Evolutionary conservation across 2,888 invertebrate genomes (phyloP), one percentile per base, ranked within the genome.

Genomic region (Hanleya hanleyi): DNA sequence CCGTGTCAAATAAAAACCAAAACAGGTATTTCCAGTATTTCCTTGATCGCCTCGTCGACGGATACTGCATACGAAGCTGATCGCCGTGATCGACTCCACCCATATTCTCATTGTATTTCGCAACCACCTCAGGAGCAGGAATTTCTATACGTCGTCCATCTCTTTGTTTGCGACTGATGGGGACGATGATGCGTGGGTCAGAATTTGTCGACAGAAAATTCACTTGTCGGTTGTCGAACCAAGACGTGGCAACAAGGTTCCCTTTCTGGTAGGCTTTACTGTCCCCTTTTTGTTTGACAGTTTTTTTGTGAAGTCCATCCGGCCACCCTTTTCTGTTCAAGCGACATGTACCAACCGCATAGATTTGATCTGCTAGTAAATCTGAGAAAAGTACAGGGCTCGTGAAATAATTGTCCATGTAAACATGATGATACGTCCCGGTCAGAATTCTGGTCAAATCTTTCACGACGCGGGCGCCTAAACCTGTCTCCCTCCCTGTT

Each of bases 331-430:
- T 57, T 15, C 32, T 22, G 26, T 57, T 57, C 4, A 32, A 29
- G 26, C 57, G 57, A 22, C 4, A 22, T 57, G 57, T 57, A 15
- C 57, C 57, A 22, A 32, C 57, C 12, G 57, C 57, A 57, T 57
- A 57, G 29, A 57, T 57, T 57, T 57, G 22, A 32, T 57, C 57
- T 29, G 22, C 41, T 18, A 38, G 22, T 47, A 41, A 67, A 41
- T 33, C 33, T 18, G 32, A 22, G 0, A 41, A 67, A 12, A 67
- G 32, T 9, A 22, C n/a, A 7, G 41, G 67, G 18, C 38, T 26
- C 12, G 69, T 26, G 12, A 69, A 62, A 32, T 35, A 69, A 50
- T 70, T 66, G 47, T 66, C 70, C 36, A 49, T 33, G 32, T 70
- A 70, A 15, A 70, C 29, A 49, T 70, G 49, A n/a, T 47, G 38